A percentile compares a stretch with the other conserved stretches of the same genome.
Conservation (phyloP, 23 tunicate species). For the Clavelina lepadiformis region DNA sequence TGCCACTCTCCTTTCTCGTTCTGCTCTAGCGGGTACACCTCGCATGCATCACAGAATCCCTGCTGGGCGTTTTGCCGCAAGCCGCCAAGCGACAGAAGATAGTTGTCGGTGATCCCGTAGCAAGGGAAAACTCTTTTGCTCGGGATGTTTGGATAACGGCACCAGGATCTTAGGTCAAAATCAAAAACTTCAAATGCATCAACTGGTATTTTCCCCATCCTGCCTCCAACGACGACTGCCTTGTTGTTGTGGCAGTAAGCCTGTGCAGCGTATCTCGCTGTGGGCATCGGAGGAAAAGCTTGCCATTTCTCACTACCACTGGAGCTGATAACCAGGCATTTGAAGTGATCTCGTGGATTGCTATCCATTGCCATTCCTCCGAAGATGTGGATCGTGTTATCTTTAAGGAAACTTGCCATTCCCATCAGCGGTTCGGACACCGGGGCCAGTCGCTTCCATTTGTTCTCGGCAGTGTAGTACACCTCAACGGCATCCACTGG, state of each 20-base stretch:
- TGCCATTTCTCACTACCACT: slow-evolving; percentile 80
- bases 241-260: slow-evolving; percentile 71
- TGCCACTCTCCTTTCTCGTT: slow-evolving; percentile 81
- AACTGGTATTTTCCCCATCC: slow-evolving; percentile 85
- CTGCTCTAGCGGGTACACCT: slow-evolving; percentile 43
- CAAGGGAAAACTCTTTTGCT: slow-evolving; percentile 68
- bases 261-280: slow-evolving; percentile 74
- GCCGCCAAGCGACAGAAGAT: slow-evolving; percentile 66
- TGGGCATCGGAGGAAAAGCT: slow-evolving; percentile 87
- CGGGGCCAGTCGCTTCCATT: slow-evolving; percentile 70
- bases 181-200: slow-evolving; percentile 77
- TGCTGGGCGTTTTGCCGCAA: slow-evolving; percentile 60
- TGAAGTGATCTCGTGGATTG: slow-evolving; percentile 86
- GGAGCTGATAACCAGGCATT: slow-evolving; percentile 61
- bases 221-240: slow-evolving; percentile 74
- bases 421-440: slow-evolving; percentile 92
- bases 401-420: slow-evolving; percentile 63
- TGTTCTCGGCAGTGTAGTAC: slow-evolving; percentile 49
- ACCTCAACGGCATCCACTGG: slow-evolving; percentile 93
- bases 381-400: slow-evolving; percentile 64
- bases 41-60: slow-evolving; percentile 89
- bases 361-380: slow-evolving; percentile 95
- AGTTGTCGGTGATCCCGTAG: slow-evolving; percentile 80
- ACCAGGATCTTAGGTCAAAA: slow-evolving; percentile 55
- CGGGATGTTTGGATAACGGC: slow-evolving; percentile 51